Percentiles rank a stretch among this genome's conserved stretches.
These are phyloP conservation scores for Grus americana DNA, from an alignment of 2,113 vertebrate genomes.

Conservation along the genomic window DNA sequence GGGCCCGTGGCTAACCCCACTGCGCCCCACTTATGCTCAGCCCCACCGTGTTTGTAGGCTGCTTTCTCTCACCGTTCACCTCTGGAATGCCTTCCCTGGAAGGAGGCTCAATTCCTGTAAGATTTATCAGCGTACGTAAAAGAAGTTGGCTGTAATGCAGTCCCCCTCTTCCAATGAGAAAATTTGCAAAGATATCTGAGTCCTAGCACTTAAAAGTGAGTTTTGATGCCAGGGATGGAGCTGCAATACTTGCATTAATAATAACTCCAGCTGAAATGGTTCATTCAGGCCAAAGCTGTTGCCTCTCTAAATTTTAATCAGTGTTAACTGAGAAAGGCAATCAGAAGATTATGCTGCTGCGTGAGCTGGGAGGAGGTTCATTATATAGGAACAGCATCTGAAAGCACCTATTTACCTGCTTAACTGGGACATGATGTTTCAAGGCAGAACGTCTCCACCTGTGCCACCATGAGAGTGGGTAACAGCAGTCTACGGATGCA, in stretches of 20 bases:
- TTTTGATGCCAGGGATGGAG: background rate
- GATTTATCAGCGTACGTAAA: rapidly evolving
- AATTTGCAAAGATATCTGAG: background rate
- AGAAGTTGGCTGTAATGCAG: background rate
- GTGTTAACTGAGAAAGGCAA: background rate
- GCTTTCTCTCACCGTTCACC: background rate
- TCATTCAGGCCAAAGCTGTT: background rate
- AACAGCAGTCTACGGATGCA: too few relatives aligned
- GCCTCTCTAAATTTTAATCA: background rate
- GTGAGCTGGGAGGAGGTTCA: background rate
- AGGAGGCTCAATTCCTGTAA: rapidly evolving
- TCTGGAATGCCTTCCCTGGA: background rate
- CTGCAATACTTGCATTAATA: background rate
- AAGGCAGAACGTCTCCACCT: background rate
- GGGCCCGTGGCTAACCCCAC: background rate
- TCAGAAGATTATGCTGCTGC: background rate
- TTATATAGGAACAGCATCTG: background rate
- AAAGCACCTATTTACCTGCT: background rate
- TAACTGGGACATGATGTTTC: background rate
- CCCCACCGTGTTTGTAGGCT: rapidly evolving
- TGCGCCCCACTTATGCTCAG: background rate
- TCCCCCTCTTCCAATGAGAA: background rate
- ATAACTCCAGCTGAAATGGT: background rate
- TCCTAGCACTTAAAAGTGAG: background rate
- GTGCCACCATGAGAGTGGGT: background rate